Evolutionary conservation across 2,888 invertebrate species (phyloP), one percentile per base, ranked within the genome.

Genomic region (Drosophila rubida): DNA sequence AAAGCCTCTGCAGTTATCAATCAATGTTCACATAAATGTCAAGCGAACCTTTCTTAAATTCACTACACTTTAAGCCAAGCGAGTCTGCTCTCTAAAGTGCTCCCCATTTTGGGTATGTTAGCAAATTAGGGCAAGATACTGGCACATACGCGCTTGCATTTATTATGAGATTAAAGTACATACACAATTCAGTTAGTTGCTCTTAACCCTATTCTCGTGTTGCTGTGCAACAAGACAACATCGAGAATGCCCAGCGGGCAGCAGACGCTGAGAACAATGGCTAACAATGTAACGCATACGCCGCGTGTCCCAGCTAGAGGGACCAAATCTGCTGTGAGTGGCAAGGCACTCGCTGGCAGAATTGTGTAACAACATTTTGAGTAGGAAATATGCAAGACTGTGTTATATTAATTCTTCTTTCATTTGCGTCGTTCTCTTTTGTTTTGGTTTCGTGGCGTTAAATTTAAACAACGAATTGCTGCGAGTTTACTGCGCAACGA

Each of bases 231-330:
- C 57, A 64, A 69, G 65, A 57, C 44, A 75, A 64, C 19, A 42
- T 54, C 44, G 13, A 23, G 50, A 58, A 65, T 57, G 64, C 55
- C 80, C 77, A 61, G 45, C 46, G 73, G 75, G 69, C 67, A 71
- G 59, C 41, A 37, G 19, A 2, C 19, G 58, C 66, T 51, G 41
- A 62, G 74, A 63, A 83, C 80, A 80, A 83, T 70, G 80, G 75
- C 58, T 75, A 84, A 70, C 72, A 70, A 72, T 68, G 60, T 81
- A 64, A 81, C 76, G 74, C 54, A 87, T 87, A 87, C 85, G 85
- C 63, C 61, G 45, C 49, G 74, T 62, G 25, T 49, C 41, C 46
- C 68, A 63, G 64, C 46, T 44, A 37, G 25, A 49, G 42, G 1
- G 42, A 46, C 4, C 4, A 62, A 77, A 67, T 69, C 64, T 60